Conservation (phyloP, 2,888 invertebrate genomes). For the Lasioglossum morio region DNA sequence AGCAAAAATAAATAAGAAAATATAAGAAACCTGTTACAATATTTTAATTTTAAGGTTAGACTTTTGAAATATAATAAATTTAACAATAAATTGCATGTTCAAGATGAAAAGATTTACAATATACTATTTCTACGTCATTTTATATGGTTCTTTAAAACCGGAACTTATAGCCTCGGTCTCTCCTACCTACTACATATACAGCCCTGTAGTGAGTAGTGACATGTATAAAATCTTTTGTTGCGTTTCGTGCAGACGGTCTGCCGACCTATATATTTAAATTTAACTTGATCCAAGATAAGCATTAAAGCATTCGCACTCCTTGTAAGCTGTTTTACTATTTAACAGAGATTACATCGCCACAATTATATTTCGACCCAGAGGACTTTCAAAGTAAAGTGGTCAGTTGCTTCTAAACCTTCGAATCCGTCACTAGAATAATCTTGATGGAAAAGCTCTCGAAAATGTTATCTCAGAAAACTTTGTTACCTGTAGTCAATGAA, state of each 20-base stretch:
- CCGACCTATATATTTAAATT: background rate
- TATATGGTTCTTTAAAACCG: too few species aligned
- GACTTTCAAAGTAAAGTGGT: background rate
- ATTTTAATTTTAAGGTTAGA: too few species aligned
- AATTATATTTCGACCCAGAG: background rate
- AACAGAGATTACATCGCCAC: slow-evolving; percentile 23
- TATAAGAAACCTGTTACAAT: too few species aligned
- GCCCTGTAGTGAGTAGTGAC: background rate
- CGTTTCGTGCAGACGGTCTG: slow-evolving; percentile 18
- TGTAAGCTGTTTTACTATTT: slow-evolving; percentile 23
- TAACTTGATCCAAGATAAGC: slow-evolving; percentile 17
- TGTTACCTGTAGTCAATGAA: slow-evolving; percentile 35
- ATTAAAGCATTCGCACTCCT: background rate
- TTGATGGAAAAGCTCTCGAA: slow-evolving; percentile 17
- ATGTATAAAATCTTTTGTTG: background rate
- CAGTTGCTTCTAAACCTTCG: slow-evolving; percentile 1
- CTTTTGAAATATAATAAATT: too few species aligned
- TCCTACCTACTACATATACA: background rate
- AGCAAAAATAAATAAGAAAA: too few species aligned
- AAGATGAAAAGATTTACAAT: too few species aligned
- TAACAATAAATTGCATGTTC: too few species aligned
- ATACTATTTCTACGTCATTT: too few species aligned
- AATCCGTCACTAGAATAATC: slow-evolving; percentile 15
- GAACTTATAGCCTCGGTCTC: too few species aligned
- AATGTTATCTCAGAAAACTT: slow-evolving; percentile 41